Base-by-base conservation (phyloP, 30 jellyfish, hydroid and myxozoan species). In the Turritopsis dohrnii region DNA sequence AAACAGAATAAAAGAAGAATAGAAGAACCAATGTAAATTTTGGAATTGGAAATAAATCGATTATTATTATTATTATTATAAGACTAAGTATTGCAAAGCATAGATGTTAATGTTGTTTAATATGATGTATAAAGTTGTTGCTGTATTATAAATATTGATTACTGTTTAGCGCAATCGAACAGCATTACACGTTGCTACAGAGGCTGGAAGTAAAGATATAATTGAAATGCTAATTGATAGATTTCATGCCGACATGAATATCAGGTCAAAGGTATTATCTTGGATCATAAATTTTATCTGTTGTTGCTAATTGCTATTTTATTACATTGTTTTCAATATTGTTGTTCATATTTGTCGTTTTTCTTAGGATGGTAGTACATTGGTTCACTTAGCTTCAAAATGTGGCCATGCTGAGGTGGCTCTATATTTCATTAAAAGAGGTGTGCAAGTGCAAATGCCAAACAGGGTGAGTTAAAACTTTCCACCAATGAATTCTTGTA, bases 371-470 rank as follows among this genome's bases (percentile, higher is more conserved):
- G 97, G 97, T 20, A 91, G 97, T 66, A 91, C 97, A 9, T 71
- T 91, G 25, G 88, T 91, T 81, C 97, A 91, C 75, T 77, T 91
- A 71, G 97, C 97, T 8, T 89, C 97, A 23, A 91, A 91, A 81
- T 91, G 96, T 71, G 97, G 97, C 26, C 97, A 91, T 74, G 92
- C 96, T 28, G 94, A 91, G 24, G 96, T 91, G 18, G 96, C 95
- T 21, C 72, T 91, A 76, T 91, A 87, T 66, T 87, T 77, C 66
- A 88, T 91, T 23, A 85, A 84, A 54, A 87, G 92, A 81, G 97
- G 97, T 26, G 97, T 91, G 13, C 96, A 94, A 13, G 71, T 91
- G 25, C 96, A 84, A 81, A 91, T 88, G 92, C 97, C 97, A 41
- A 91, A 91, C 89, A 88, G 84, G 87, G 97, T 91, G 7, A 25